These are phyloP conservation scores for Phrynosoma blainvillii DNA, from an alignment of 2,113 vertebrate species.

Conservation along the genomic window DNA sequence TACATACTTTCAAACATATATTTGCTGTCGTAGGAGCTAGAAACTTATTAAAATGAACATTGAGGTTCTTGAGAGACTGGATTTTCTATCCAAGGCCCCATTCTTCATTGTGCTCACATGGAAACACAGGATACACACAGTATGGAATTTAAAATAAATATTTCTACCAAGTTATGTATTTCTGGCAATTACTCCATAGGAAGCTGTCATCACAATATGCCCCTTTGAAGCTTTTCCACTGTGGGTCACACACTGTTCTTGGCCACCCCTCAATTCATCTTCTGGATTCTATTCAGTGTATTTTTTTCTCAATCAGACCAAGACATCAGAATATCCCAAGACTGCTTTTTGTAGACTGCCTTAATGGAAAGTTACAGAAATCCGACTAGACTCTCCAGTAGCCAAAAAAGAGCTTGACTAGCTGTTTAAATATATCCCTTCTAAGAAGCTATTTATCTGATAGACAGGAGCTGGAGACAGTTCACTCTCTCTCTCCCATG, in stretches of 20 bases:
- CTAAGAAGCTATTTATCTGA: conserved; percentile 9
- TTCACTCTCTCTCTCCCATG: neutral
- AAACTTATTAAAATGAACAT: neutral
- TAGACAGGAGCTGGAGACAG: conserved; percentile 21
- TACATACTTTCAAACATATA: neutral
- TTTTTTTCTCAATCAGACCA: neutral
- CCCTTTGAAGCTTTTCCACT: neutral
- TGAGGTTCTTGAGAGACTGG: neutral
- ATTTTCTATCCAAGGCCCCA: neutral
- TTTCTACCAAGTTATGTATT: neutral
- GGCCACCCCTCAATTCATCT: neutral
- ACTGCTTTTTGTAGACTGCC: neutral
- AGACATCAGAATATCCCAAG: neutral
- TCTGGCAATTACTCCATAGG: neutral
- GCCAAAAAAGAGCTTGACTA: conserved; percentile 7
- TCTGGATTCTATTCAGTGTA: neutral
- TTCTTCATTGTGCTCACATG: neutral
- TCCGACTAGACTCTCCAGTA: neutral
- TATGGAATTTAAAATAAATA: neutral
- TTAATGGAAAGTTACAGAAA: conserved; percentile 8
- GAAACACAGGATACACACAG: neutral
- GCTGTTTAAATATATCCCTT: conserved; percentile 5
- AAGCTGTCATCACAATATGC: neutral
- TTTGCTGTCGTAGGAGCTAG: neutral
- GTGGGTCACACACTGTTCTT: neutral